phyloP scores from a whole-genome alignment of 2,113 vertebrate genomes.

The Atrichornis clamosus region DNA sequence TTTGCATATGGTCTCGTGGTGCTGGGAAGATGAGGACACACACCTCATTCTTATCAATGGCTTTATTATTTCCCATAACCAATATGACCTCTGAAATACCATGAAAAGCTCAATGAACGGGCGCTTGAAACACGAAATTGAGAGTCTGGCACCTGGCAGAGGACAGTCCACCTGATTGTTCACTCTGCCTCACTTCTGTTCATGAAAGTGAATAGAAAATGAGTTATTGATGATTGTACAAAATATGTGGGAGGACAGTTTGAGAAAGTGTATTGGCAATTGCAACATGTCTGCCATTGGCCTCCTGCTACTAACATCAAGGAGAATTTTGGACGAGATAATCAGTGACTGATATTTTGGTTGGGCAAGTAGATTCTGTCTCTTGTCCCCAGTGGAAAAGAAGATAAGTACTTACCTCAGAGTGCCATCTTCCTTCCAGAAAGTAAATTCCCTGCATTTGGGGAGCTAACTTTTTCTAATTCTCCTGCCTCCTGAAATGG shows the following conservation, averaged over 20 bases:
- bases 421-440: not conserved
- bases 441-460: not conserved
- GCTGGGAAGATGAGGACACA: not conserved
- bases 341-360: not conserved
- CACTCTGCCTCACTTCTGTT: not conserved
- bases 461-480: not conserved
- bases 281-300: not conserved
- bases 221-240: not conserved
- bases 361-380: not conserved
- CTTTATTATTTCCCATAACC: not conserved
- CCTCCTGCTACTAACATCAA: not conserved
- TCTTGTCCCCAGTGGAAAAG: not conserved
- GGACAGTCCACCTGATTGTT: not conserved
- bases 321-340: not conserved
- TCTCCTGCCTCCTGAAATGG: not conserved
- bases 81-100: not conserved
- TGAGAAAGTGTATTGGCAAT: not conserved
- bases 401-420: not conserved
- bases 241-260: not conserved
- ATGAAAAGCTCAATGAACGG: not conserved
- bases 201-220: not conserved
- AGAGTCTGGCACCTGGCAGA: not conserved
- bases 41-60: constrained; percentile 24
- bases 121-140: not conserved
- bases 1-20: not conserved